Evolutionary conservation across 2,797 vertebrate species (phyloP).

Genomic region (Morelia viridis): DNA sequence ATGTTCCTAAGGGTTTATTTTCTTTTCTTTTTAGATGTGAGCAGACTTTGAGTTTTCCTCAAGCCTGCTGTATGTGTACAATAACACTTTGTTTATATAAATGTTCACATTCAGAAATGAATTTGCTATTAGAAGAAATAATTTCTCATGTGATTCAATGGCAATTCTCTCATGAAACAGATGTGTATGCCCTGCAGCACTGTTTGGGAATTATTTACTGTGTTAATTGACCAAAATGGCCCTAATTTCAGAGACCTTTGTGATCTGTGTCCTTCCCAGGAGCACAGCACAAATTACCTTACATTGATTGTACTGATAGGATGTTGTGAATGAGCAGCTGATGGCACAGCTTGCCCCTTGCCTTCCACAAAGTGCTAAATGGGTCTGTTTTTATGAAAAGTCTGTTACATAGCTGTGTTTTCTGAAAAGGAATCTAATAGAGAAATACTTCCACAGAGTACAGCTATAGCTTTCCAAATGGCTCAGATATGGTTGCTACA

Average conservation of each 20-base stretch:
- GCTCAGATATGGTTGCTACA: background rate
- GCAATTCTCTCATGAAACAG: background rate
- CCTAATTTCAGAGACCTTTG: background rate
- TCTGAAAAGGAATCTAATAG: background rate
- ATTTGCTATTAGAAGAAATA: background rate
- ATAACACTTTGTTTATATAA: background rate
- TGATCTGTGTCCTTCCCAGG: background rate
- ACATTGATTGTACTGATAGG: background rate
- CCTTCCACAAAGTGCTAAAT: slow-evolving; percentile 12
- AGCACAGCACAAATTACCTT: background rate
- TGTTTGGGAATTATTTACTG: background rate
- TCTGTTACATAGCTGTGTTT: background rate
- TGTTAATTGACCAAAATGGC: background rate
- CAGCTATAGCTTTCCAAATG: slow-evolving; percentile 31
- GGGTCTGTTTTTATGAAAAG: background rate
- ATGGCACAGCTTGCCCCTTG: background rate
- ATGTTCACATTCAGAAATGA: background rate
- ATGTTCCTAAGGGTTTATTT: background rate
- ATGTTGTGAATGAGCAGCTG: background rate
- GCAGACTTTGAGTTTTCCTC: background rate
- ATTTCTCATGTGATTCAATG: background rate
- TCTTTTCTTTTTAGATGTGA: background rate
- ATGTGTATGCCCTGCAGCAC: background rate
- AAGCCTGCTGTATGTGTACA: background rate
- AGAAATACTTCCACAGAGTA: slow-evolving; percentile 19